Base-by-base conservation (phyloP, 53 echinoderm and acorn worm species). In the Actinopyga echinites region DNA sequence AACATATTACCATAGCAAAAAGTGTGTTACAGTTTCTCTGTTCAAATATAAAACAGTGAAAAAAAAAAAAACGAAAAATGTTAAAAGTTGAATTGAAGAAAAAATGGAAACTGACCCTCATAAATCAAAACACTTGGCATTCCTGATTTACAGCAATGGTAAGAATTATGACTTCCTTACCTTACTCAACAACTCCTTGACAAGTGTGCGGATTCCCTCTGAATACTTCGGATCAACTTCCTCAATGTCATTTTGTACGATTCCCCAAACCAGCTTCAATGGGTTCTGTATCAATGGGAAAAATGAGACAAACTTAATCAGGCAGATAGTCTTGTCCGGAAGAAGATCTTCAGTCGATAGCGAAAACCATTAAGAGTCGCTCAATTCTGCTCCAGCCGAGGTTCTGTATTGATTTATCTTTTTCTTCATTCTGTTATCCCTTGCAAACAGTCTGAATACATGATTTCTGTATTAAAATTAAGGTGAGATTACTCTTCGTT, bases 251-350 rank as follows among this genome's bases (percentile, higher is more conserved):
- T 93, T 93, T 84, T 94, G 92, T 35, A 97, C 97, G 30, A 97
- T 97, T 55, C 92, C 94, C 93, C 92, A 97, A 1, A 94, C 93
- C 23, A 97, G 75, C 85, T 94, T 97, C 65, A 97, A 67, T 40
- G 83, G 92, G 55, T 97, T 97, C 97, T 97, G 58, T 23, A 57
- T 63, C 55, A 26, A 42, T 24, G 38, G 34, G 63, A 63, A 37
- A 45, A 68, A 83, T 13, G 19, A 71, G 32, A 49, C 34, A 80
- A 36, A 82, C 28, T 63, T 64, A 59, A 61, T 43, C 82, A 61
- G 35, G 82, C 61, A 82, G 57, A 82, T 33, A 82, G 64, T 44
- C 3, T 64, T 71, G 71, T 71, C 71, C 71, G 79, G 57, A 57
- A 58, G 34, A 79, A 40, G 45, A 44, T 44, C 42, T 40, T 43